Base-by-base conservation (phyloP, 1,140 invertebrate genomes). In the Leptestheria dahalacensis region DNA sequence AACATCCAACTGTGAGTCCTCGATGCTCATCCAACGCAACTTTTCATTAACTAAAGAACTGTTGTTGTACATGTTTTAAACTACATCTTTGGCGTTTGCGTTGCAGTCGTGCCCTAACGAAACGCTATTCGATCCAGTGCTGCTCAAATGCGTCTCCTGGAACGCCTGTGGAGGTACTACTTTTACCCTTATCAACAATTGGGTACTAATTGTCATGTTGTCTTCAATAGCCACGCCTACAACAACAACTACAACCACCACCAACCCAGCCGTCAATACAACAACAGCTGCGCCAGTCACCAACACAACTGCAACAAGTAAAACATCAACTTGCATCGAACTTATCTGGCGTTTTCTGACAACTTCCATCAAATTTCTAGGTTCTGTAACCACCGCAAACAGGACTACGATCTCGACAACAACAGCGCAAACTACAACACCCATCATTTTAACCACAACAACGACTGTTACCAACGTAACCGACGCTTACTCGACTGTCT, bases 141-240 rank as follows among this genome's bases (percentile, higher is more conserved):
- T 41, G 6, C 33, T 6, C 33, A 41, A 15, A 41, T 41, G 33
- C 15, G 33, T 41, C 15, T 41, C 33, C 33, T 41, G 6, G 15
- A 6, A 6, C 15, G 6, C 33, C 33, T 41, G 33, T 15, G 6
- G 33, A n/a, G n/a, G n/a, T n/a, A n/a, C n/a, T n/a, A n/a, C n/a
- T n/a, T n/a, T n/a, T n/a, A n/a, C n/a, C n/a, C n/a, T n/a, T n/a
- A n/a, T n/a, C n/a, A n/a, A n/a, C n/a, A n/a, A n/a, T n/a, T n/a
- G n/a, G n/a, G n/a, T n/a, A n/a, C n/a, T n/a, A n/a, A n/a, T n/a
- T n/a, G n/a, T n/a, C n/a, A n/a, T n/a, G n/a, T n/a, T n/a, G n/a
- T n/a, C n/a, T n/a, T n/a, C n/a, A n/a, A n/a, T n/a, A 9, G 24
- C 57, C 10, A 59, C 54, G 2, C 55, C 61, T 20, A 18, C 48